A percentile compares a stretch with the other conserved stretches of the same genome.
These are phyloP conservation scores for Panorpa germanica DNA, from an alignment of 2,888 invertebrate genomes.

Conservation along the genomic window DNA sequence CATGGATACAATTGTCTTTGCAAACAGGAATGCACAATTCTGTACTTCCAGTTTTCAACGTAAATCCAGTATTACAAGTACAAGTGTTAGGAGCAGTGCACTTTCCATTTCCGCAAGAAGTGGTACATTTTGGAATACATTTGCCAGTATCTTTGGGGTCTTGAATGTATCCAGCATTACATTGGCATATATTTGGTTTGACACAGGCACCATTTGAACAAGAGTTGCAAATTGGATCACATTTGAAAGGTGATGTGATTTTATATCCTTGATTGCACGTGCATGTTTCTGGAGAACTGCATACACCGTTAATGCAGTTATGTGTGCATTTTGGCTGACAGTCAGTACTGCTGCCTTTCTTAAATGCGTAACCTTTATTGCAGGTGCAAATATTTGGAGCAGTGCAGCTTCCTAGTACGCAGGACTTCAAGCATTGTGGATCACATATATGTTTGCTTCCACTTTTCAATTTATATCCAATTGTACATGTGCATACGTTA, in stretches of 20 bases:
- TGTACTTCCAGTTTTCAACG: constrained; percentile 16
- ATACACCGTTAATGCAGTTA: constrained; percentile 26
- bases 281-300: constrained; percentile 33
- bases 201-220: constrained; percentile 21
- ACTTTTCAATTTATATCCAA: constrained; percentile 9
- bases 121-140: constrained; percentile 11
- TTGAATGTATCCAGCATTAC: constrained; percentile 16
- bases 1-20: constrained; percentile 16
- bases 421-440: constrained; percentile 16
- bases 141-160: constrained; percentile 9
- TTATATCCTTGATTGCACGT: constrained; percentile 26
- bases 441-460: constrained; percentile 14
- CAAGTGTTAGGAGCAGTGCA: constrained; percentile 12
- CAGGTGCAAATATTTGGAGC: constrained; percentile 18
- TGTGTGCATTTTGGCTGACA: no score
- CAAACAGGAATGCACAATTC: constrained; percentile 18
- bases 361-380: constrained; percentile 18
- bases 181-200: constrained; percentile 21
- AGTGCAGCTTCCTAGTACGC: constrained; percentile 17
- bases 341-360: no score
- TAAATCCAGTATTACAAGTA: constrained; percentile 15
- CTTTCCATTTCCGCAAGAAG: constrained; percentile 10
- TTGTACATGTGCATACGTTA: constrained; percentile 16
- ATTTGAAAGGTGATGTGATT: constrained; percentile 8
- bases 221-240: constrained; percentile 10